A percentile compares a stretch with the other conserved stretches of the same genome.
These are phyloP conservation scores for Cheilosia soror DNA, from an alignment of 2,888 invertebrate genomes.

Conservation along the genomic window DNA sequence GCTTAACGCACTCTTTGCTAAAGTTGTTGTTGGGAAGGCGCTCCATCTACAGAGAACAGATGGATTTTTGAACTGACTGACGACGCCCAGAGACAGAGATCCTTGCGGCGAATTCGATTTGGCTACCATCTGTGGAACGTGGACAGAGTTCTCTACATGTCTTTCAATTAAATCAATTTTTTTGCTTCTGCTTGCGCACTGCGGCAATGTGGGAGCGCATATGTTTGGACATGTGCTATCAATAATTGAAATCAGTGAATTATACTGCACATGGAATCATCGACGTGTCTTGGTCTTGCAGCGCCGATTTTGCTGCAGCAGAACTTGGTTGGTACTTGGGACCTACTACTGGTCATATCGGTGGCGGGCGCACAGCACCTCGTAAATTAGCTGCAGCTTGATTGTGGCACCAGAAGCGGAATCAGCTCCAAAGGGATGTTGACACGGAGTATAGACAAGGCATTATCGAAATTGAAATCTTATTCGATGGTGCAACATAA, in stretches of 20 bases:
- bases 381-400: constrained; percentile 39
- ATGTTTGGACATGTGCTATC: constrained; percentile 73
- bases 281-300: constrained; percentile 7
- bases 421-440: constrained; percentile 13
- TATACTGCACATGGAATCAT: constrained; percentile 56
- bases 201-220: constrained; percentile 43
- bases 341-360: background rate
- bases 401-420: constrained; percentile 29
- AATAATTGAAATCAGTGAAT: constrained; percentile 72
- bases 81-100: constrained; percentile 32
- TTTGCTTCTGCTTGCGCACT: constrained; percentile 17
- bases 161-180: constrained; percentile 65
- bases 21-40: constrained; percentile 12
- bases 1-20: constrained; percentile 37
- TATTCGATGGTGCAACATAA: constrained; percentile 67
- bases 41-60: constrained; percentile 23
- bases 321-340: background rate
- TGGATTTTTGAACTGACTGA: constrained; percentile 26
- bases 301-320: background rate
- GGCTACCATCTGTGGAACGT: constrained; percentile 51
- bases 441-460: background rate
- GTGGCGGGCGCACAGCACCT: constrained; percentile 14
- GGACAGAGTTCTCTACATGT: constrained; percentile 34
- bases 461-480: constrained; percentile 72
- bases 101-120: constrained; percentile 61